phyloP scores from a whole-genome alignment of 2,888 invertebrate species.

The Aphodius sticticus region DNA sequence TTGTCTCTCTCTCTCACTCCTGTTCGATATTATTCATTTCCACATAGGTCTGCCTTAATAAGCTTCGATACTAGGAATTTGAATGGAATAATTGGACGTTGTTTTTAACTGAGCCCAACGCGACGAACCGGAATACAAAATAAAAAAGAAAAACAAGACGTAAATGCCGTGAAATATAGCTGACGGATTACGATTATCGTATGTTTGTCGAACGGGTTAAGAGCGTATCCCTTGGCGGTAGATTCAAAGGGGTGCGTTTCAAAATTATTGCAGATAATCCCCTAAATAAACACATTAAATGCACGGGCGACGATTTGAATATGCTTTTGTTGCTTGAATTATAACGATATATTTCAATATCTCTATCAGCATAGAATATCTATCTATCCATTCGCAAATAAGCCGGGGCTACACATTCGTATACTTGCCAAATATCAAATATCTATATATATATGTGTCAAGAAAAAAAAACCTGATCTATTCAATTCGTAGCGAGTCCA shows the following conservation, averaged over 20 bases:
- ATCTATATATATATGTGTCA: no score
- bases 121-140: background rate
- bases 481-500: no score
- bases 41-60: background rate
- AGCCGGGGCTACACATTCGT: no score
- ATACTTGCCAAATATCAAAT: no score
- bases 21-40: background rate
- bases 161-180: conserved; percentile 43
- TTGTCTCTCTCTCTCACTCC: background rate
- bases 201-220: conserved; percentile 30
- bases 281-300: conserved; percentile 39
- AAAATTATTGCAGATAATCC: conserved; percentile 41
- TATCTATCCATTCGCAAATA: no score
- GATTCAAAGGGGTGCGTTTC: conserved; percentile 6
- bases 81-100: background rate
- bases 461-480: no score
- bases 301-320: conserved; percentile 41
- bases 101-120: background rate
- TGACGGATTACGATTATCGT: conserved; percentile 34
- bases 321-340: conserved; percentile 9
- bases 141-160: conserved; percentile 27
- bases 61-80: background rate
- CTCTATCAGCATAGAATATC: background rate
- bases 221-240: conserved; percentile 22
- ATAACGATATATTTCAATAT: background rate